Base-by-base conservation (phyloP, 2,888 invertebrate genomes). In the Idaea aversata region DNA sequence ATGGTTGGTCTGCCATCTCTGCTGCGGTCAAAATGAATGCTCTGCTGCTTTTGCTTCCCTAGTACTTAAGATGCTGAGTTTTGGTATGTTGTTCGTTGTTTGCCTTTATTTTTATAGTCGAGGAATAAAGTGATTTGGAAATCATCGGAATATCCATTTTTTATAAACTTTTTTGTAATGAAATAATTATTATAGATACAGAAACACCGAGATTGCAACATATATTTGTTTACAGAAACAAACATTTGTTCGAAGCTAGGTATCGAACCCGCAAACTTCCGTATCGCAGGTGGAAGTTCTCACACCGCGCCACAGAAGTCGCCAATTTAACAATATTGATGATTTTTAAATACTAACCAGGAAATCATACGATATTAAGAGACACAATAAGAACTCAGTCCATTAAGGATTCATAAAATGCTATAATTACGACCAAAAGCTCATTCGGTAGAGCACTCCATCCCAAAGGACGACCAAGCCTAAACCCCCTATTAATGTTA, bases 1-100 rank as follows among this genome's bases (percentile, higher is more conserved):
- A 34, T 85, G 85, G 83, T 61, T 88, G 0, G 72, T 86, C 0
- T 89, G 88, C 64, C 79, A 83, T 16, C 25, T 84, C 6, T 86
- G 87, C 60, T 84, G 83, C 35, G 81, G 80, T 1, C 74, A 79
- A 16, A 75, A 62, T 2, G 78, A 84, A 70, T 88, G 87, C 66
- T 69, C 81, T 0, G 73, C 62, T 0, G 65, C 75, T 3, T 80
- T 89, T 74, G 77, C 83, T 7, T 69, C 75, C 62, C 67, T 84
- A 6, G 65, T 81, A 65, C 74, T 88, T 0, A 85, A 81, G 65
- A 35, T 71, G 0, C 61, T 79, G 3, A 86, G 87, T 72, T 86
- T 84, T 65, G 57, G 63, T 0, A 13, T 79, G 38, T 72, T 89
- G 36, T 38, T 86, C 5, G n/a, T 62, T 5, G 74, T 78, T 57